Evolutionary conservation across 37 sponge, comb jelly and placozoan species (phyloP).

Genomic region (Ianthella basta): DNA sequence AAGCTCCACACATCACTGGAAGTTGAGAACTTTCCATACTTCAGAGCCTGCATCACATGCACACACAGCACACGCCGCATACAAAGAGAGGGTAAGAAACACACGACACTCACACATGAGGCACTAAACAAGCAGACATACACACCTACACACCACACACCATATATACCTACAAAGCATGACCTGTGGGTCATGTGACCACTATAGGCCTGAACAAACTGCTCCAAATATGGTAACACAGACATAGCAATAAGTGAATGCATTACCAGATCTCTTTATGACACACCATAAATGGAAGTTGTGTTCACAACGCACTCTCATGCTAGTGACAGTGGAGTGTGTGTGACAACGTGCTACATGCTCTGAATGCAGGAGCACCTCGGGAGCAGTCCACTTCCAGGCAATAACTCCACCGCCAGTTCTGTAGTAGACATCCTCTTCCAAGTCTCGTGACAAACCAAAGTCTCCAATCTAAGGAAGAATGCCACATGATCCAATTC

Average conservation of each 20-base stretch:
- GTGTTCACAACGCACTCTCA: no score
- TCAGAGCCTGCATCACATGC: slow-evolving; percentile 5
- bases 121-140: neutral
- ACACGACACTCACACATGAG: slow-evolving; percentile 21
- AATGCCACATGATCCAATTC: no score
- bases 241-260: no score
- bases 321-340: no score
- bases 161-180: neutral
- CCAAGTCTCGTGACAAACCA: neutral
- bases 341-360: neutral
- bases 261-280: no score
- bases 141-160: slow-evolving; percentile 27
- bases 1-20: slow-evolving; percentile 37
- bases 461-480: slow-evolving; percentile 32
- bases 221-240: no score
- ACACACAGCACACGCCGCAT: slow-evolving; percentile 7
- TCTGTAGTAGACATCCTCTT: slow-evolving; percentile 4
- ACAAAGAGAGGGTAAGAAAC: neutral
- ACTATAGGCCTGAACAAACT: no score
- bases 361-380: neutral
- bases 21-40: slow-evolving; percentile 22
- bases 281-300: no score
- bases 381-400: slow-evolving; percentile 36
- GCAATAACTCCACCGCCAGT: neutral
- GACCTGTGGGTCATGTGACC: no score